Conservation (phyloP, 2,113 vertebrate species). For the Himantopus leucocephalus region DNA sequence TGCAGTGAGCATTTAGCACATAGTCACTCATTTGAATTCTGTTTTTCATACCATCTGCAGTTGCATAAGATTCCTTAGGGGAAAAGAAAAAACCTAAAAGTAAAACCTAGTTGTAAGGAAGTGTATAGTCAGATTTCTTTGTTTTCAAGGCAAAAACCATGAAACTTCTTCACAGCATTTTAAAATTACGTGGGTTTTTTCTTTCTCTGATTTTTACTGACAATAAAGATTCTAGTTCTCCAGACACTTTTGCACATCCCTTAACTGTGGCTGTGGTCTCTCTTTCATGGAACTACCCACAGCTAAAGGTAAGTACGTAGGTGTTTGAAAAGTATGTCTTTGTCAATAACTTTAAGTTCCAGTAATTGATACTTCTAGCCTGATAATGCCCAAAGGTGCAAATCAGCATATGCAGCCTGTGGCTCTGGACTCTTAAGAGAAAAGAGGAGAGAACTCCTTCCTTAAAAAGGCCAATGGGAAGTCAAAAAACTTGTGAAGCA, state of each 20-base stretch:
- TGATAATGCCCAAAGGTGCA: not conserved
- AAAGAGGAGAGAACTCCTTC: not conserved
- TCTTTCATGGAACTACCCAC: not conserved
- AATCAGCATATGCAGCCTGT: not conserved
- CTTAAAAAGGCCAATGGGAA: not conserved
- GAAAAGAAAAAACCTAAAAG: not conserved
- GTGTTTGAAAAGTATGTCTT: not conserved
- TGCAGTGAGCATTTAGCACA: constrained; percentile 36
- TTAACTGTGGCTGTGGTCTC: not conserved
- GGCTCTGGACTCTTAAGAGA: not conserved
- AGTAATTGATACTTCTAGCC: not conserved
- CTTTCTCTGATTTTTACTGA: not conserved
- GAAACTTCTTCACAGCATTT: not conserved
- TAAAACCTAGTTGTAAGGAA: not conserved
- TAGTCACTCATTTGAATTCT: constrained; percentile 53
- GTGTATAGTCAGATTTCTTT: not conserved
- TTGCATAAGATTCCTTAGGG: not conserved
- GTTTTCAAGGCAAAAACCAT: not conserved
- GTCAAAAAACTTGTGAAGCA: not conserved
- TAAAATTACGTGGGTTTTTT: not conserved
- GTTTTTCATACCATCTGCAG: not conserved
- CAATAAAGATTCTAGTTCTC: not conserved
- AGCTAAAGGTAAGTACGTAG: not conserved
- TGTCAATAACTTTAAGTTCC: not conserved
- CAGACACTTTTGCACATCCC: not conserved